Evolutionary conservation across 2,888 invertebrate genomes (phyloP).

Genomic region (Baronia brevicornis): DNA sequence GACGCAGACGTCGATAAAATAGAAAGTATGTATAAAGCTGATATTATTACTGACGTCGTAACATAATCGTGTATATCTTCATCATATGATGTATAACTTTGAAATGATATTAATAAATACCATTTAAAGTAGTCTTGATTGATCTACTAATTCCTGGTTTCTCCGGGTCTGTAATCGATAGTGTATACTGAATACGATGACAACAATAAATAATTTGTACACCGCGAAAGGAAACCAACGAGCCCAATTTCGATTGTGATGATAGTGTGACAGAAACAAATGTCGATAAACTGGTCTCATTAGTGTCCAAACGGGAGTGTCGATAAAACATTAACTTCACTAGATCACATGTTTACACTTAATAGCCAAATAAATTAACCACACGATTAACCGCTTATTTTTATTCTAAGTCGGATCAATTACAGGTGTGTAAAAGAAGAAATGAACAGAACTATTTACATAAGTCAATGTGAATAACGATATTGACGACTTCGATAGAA

Average conservation of each 20-base stretch:
- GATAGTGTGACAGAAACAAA: slow-evolving; percentile 54
- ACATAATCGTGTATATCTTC: slow-evolving; percentile 35
- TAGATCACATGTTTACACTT: slow-evolving; percentile 72
- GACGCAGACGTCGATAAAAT: slow-evolving; percentile 52
- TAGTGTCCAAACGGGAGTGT: slow-evolving; percentile 67
- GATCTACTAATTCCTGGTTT: slow-evolving; percentile 10
- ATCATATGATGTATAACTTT: slow-evolving; percentile 50
- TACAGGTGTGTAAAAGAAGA: slow-evolving; percentile 53
- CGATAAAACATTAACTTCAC: slow-evolving; percentile 58
- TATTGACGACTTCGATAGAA: slow-evolving; percentile 50
- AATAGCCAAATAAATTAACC: slow-evolving; percentile 71
- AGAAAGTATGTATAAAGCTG: slow-evolving; percentile 52
- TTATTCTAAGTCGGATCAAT: slow-evolving; percentile 65
- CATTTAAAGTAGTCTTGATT: slow-evolving; percentile 51
- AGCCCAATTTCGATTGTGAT: slow-evolving; percentile 55
- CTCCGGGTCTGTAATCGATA: slow-evolving; percentile 26
- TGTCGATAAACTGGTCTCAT: slow-evolving; percentile 66
- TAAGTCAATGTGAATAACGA: slow-evolving; percentile 67
- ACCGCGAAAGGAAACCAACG: slow-evolving; percentile 63
- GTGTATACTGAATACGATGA: slow-evolving; percentile 33
- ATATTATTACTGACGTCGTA: slow-evolving; percentile 41
- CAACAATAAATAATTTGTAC: slow-evolving; percentile 52
- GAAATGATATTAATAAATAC: slow-evolving; percentile 66
- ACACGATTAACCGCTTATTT: slow-evolving; percentile 54
- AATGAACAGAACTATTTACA: slow-evolving; percentile 69